A percentile compares a stretch with the other conserved stretches of the same genome.
Conservation (phyloP, 2,888 invertebrate species). For the Leptopterna dolabrata region DNA sequence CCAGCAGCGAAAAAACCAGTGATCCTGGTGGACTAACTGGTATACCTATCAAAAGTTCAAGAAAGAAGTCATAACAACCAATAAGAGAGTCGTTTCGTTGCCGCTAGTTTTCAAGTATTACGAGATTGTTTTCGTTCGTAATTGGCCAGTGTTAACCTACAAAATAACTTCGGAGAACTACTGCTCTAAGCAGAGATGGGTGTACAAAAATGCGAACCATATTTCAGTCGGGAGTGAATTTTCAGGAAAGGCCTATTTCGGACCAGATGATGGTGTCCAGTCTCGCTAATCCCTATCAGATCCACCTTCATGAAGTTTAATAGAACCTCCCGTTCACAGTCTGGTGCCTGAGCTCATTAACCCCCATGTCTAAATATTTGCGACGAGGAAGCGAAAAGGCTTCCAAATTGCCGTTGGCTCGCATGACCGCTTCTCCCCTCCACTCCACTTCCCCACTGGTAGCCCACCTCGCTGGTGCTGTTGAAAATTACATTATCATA, state of each 20-base stretch:
- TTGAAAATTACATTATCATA: slow-evolving; percentile 51
- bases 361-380: slow-evolving; percentile 26
- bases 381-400: slow-evolving; percentile 38
- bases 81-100: too few relatives aligned
- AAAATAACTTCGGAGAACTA: too few relatives aligned
- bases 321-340: background rate
- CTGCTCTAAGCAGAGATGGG: too few relatives aligned
- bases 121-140: too few relatives aligned
- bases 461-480: background rate
- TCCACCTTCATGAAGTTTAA: background rate
- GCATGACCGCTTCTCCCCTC: slow-evolving; percentile 36
- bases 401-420: slow-evolving; percentile 42
- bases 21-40: too few relatives aligned
- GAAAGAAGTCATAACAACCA: too few relatives aligned
- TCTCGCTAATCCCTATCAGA: background rate
- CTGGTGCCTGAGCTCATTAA: slow-evolving; percentile 29
- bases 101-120: too few relatives aligned
- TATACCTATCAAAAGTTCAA: too few relatives aligned
- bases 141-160: too few relatives aligned
- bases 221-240: background rate
- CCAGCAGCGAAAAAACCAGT: too few relatives aligned
- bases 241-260: background rate
- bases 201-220: too few relatives aligned
- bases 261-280: background rate
- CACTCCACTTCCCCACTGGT: background rate